Conservation (phyloP, 2,888 invertebrate species). For the Oscheius sp. region DNA sequence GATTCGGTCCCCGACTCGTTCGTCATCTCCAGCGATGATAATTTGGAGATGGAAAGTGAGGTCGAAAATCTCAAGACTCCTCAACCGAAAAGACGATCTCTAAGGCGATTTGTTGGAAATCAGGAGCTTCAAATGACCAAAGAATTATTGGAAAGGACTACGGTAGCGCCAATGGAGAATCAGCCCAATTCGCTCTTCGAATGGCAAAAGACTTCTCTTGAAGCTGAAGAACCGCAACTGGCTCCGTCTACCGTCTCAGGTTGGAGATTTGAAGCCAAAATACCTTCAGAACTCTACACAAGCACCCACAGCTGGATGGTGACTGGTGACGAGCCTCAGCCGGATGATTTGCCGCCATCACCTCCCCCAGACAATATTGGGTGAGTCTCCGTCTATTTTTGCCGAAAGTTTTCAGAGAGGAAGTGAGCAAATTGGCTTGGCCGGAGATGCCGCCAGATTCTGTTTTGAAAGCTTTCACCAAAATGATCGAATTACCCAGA, state of each 20-base stretch:
- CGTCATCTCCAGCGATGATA: conserved; percentile 25
- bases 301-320: background rate
- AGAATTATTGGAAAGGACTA: conserved; percentile 21
- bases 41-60: conserved; percentile 5
- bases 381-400: no score
- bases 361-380: conserved; percentile 13
- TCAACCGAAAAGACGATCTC: background rate
- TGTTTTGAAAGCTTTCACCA: conserved; percentile 23
- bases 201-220: background rate
- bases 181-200: conserved; percentile 11
- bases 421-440: background rate
- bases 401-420: background rate
- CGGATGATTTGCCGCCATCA: conserved; percentile 10
- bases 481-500: conserved; percentile 25
- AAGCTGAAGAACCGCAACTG: conserved; percentile 9
- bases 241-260: background rate
- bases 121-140: background rate
- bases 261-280: background rate
- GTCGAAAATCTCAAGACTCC: background rate
- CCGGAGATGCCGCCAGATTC: conserved; percentile 4
- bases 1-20: conserved; percentile 31
- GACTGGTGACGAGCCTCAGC: background rate
- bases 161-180: background rate
- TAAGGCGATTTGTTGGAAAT: conserved; percentile 10
- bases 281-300: background rate